Evolutionary conservation across 1,140 invertebrate genomes (phyloP), one percentile per base, ranked within the genome.

Genomic region (Lasioglossum albipes): DNA sequence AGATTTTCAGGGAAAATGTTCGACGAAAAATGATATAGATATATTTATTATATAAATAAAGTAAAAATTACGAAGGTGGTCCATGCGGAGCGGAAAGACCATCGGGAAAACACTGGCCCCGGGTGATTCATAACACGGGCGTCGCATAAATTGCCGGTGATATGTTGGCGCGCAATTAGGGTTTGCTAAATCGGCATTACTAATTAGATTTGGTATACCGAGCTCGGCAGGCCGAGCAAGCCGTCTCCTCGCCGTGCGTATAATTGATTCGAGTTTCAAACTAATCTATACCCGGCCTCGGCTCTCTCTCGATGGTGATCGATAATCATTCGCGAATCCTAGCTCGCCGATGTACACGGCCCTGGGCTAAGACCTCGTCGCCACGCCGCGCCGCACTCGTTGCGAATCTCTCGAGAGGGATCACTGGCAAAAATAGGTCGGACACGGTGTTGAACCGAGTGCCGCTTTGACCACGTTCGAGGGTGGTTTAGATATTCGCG

Each of bases 261-360:
- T 89, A 90, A 90, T 90, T 90, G 89, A 90, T 90, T 89, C 79
- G 89, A 90, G 89, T 90, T 90, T 88, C 86, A 87, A 89, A 90
- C 89, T 90, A 90, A 90, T 90, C 85, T 83, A 83, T 84, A 84
- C 54, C 68, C 67, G 52, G 59, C n/a, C 1, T 64, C 41, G 20
- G 52, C 13, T 6, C n/a, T 20, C 81, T 62, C 72, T 75, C 84
- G 68, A 86, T 84, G 82, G 74, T 87, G 85, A 87, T 87, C 86
- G 86, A 87, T 87, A 86, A 86, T 84, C 79, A 68, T 80, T 73
- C 72, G 68, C 45, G 66, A 80, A 59, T 54, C 45, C 42, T 49
- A 42, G 54, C 41, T 57, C 45, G 45, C 45, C 45, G 45, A 13
- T 49, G 45, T 49, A 49, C 45, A 49, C 45, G 18, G 59, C 9